These are phyloP conservation scores for Ascaphus truei DNA, from an alignment of 2,113 vertebrate species.

Conservation along the genomic window DNA sequence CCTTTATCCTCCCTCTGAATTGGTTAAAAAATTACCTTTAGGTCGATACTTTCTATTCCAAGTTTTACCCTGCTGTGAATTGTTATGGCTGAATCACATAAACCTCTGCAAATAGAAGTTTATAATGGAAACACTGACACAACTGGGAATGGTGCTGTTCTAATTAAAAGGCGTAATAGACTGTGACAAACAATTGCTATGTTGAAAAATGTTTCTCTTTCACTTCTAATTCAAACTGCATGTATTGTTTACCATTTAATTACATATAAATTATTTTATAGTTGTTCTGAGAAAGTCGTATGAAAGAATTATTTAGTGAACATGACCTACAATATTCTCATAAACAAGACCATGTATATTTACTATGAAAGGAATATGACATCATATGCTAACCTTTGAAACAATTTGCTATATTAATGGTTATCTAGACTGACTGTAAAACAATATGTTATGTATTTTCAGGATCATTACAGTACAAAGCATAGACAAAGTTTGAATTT, in stretches of 20 bases:
- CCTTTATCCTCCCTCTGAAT: constrained; percentile 36
- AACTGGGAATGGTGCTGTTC: constrained; percentile 34
- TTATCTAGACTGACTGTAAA: background rate
- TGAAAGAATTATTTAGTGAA: constrained; percentile 11
- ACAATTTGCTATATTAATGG: constrained; percentile 11
- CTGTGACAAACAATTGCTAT: constrained; percentile 36
- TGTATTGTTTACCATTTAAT: constrained; percentile 31
- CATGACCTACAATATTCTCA: constrained; percentile 6
- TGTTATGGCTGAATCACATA: constrained; percentile 34
- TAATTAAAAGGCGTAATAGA: constrained; percentile 36
- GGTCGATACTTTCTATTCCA: constrained; percentile 36
- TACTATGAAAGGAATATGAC: constrained; percentile 4
- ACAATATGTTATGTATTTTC: constrained; percentile 1
- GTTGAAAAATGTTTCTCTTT: constrained; percentile 33
- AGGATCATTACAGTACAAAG: background rate
- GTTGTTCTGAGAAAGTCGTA: constrained; percentile 27
- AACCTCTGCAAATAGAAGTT: constrained; percentile 37
- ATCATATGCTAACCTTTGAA: constrained; percentile 5
- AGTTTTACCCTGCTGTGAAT: constrained; percentile 33
- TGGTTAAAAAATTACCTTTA: constrained; percentile 37
- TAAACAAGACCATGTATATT: constrained; percentile 23
- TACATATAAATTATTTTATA: constrained; percentile 35
- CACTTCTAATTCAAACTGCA: constrained; percentile 28
- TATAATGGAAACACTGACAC: constrained; percentile 32
- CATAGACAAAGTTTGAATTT: background rate